Evolutionary conservation across 2,797 vertebrate genomes (phyloP).

Genomic region (Poecilia picta): DNA sequence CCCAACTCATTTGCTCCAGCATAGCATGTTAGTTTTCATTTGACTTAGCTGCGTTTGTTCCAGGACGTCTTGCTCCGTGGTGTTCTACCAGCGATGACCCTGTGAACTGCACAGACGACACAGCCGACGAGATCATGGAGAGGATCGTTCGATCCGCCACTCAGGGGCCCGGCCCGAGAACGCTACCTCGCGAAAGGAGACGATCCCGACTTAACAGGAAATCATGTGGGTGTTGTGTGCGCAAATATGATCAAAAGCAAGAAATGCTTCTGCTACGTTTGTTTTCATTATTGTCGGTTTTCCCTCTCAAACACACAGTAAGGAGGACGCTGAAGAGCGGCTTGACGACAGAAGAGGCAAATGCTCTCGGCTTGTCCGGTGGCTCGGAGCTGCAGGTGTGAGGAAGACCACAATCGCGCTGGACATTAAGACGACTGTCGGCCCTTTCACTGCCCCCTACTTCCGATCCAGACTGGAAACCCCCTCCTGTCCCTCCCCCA

Average conservation of each 20-base stretch:
- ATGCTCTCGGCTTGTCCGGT: conserved; percentile 90
- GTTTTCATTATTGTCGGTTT: neutral
- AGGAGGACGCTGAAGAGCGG: conserved; percentile 95
- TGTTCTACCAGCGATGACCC: conserved; percentile 85
- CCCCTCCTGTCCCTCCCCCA: neutral
- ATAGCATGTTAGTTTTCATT: neutral
- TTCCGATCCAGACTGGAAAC: conserved; percentile 40
- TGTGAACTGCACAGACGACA: conserved; percentile 87
- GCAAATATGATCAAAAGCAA: neutral
- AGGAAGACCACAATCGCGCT: conserved; percentile 51
- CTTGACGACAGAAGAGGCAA: conserved; percentile 93
- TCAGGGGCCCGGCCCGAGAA: conserved; percentile 92
- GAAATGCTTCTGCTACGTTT: neutral
- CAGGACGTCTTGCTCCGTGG: conserved; percentile 87
- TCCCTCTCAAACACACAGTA: conserved; percentile 75
- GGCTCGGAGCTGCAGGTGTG: conserved; percentile 95
- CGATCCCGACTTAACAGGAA: conserved; percentile 94
- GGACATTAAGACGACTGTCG: conserved; percentile 36
- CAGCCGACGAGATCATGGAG: conserved; percentile 98
- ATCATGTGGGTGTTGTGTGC: conserved; percentile 85
- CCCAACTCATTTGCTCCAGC: neutral
- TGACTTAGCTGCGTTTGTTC: neutral
- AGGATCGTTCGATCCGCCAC: conserved; percentile 96
- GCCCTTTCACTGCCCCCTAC: conserved; percentile 62
- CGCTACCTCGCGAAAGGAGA: conserved; percentile 91